A percentile compares a stretch with the other conserved stretches of the same genome.
These are phyloP conservation scores for Amblyopsis hoosieri DNA, from an alignment of 2,797 vertebrate species.

Conservation along the genomic window DNA sequence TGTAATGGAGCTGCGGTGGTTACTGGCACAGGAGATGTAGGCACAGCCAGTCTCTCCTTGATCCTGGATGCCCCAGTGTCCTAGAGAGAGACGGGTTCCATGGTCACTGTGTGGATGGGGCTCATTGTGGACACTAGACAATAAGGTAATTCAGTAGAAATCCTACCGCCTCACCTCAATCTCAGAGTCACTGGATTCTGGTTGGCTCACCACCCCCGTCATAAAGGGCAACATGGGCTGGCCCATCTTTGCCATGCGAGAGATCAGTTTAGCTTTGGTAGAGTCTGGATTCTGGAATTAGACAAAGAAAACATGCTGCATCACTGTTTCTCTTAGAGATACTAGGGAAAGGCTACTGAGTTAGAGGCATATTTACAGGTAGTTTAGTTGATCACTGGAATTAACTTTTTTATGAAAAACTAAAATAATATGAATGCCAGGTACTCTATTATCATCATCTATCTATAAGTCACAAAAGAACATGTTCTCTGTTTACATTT, in stretches of 20 bases:
- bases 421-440: too few species aligned
- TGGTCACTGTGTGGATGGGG: not conserved
- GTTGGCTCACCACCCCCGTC: slow-evolving; percentile 78
- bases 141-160: not conserved
- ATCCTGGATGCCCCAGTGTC: slow-evolving; percentile 76
- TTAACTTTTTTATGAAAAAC: too few species aligned
- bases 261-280: slow-evolving; percentile 95
- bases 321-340: not conserved
- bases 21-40: slow-evolving; percentile 65
- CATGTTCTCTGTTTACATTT: too few species aligned
- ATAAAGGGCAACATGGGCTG: slow-evolving; percentile 96
- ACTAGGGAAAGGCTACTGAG: too few species aligned
- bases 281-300: slow-evolving; percentile 85
- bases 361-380: too few species aligned
- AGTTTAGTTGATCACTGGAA: too few species aligned
- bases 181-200: slow-evolving; percentile 94
- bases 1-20: slow-evolving; percentile 56
- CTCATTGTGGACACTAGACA: not conserved
- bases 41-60: slow-evolving; percentile 61
- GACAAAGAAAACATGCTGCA: not conserved
- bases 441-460: too few species aligned
- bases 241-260: slow-evolving; percentile 98
- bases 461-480: too few species aligned
- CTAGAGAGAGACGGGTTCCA: slow-evolving; percentile 55
- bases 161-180: slow-evolving; percentile 80